These are phyloP conservation scores for Athene cunicularia DNA, from an alignment of 2,113 vertebrate species.

Conservation along the genomic window DNA sequence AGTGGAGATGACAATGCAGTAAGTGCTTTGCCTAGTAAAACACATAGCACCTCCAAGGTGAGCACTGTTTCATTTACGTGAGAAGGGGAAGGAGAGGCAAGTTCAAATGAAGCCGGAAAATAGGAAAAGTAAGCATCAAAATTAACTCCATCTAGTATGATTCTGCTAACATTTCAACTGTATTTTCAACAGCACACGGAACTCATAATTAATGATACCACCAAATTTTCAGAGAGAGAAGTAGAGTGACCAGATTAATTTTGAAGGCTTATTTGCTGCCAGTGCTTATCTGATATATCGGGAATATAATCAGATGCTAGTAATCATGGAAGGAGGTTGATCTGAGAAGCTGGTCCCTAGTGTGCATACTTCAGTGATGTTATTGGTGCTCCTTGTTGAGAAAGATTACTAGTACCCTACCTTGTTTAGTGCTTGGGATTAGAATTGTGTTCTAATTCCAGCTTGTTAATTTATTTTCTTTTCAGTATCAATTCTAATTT, in stretches of 20 bases:
- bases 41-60: rapidly evolving
- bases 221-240: not conserved
- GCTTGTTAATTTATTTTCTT: not conserved
- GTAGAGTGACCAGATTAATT: not conserved
- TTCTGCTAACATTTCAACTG: not conserved
- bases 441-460: not conserved
- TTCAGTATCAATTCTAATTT: not conserved
- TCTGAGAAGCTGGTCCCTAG: not conserved
- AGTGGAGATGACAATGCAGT: not conserved
- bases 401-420: not conserved
- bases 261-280: not conserved
- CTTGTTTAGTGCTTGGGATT: not conserved
- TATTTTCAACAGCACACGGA: not conserved
- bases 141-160: not conserved
- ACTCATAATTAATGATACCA: not conserved
- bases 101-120: not conserved
- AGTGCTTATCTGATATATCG: not conserved
- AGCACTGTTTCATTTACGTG: not conserved
- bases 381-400: not conserved
- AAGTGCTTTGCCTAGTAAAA: not conserved
- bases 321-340: not conserved
- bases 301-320: not conserved
- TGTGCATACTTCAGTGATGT: rapidly evolving
- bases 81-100: not conserved
- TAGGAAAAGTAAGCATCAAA: not conserved